Base-by-base conservation (phyloP, 35 echinoderm and acorn worm genomes). In the Ptychodera flava region DNA sequence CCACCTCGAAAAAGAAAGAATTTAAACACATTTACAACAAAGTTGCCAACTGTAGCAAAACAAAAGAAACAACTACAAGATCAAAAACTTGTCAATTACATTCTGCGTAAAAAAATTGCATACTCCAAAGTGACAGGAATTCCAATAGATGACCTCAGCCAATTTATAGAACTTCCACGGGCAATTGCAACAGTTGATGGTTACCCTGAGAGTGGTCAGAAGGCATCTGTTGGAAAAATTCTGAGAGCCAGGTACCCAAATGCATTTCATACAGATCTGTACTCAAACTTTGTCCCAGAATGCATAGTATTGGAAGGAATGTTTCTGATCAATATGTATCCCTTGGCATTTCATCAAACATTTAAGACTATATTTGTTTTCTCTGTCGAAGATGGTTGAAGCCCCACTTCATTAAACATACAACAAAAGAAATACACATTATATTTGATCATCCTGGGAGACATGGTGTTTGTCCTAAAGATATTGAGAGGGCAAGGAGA, bases 381-480 rank as follows among this genome's bases (percentile, higher is more conserved):
- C 37, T 80, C 32, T 78, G 80, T 32, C 12, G 83, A 31, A 34
- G 36, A 16, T 80, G 77, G 89, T 32, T 37, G 32, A 1, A 30
- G 28, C 28, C 79, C 31, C 37, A 77, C 15, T 15, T 86, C n/a
- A 45, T 78, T 53, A 80, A 79, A 37, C 80, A 38, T 30, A 33
- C 31, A 30, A 78, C 89, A 28, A 22, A 15, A 31, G 89, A 86
- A 38, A 28, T 91, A 28, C 84, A 91, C 77, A 45, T 86, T 31
- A 31, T 91, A n/a, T 90, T 86, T 86, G 89, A 86, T 86, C 83
- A 91, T 78, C 84, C 89, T 15, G 36, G 78, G 31, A 91, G 89
- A 33, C 83, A 86, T 91, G 84, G 89, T 16, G 22, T 81, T 30
- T 86, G 83, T 80, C 84, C 89, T 1, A 91, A 91, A 30, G 89